Base-by-base conservation (phyloP, 2,113 vertebrate genomes). In the Leptosomus discolor region DNA sequence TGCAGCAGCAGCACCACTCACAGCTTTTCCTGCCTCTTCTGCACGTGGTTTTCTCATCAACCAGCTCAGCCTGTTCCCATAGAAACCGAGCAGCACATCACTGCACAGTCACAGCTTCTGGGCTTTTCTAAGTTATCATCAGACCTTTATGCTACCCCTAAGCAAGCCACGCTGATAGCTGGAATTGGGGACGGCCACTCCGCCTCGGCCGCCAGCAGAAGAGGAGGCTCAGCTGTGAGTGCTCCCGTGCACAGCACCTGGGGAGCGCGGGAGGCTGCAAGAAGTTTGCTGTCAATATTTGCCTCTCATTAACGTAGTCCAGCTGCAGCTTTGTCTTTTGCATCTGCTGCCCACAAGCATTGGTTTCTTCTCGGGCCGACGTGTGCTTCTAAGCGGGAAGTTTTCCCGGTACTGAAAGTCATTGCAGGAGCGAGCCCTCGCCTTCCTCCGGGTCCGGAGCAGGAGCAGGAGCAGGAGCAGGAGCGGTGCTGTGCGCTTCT, bases 1-100 rank as follows among this genome's bases (percentile, higher is more conserved):
- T 15, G 58, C 92, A 87, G 87, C 94, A 43, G 3, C 87, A 92
- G 83, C 76, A 92, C 89, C 67, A n/a, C 91, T 96, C 86, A 7
- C 70, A 54, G 50, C 92, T 90, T 64, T 56, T 73, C 91, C 82
- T 93, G 73, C 85, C 79, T 84, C 79, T 78, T 51, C 85, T 56
- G 67, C 92, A 75, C 54, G 58, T 77, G 77, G 73, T 77, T 75
- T 94, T 93, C 92, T 90, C 92, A 96, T 90, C 93, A 96, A 26
- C 43, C 45, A 37, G 88, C 91, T 94, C 84, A 64, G 78, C 83
- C 71, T 30, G 97, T 97, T 97, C 95, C 97, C 94, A 97, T 97
- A 93, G 97, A 97, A 97, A 98, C 96, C 65, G 54, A 74, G 92
- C 57, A 93, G 91, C 73, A 81, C 87, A 82, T 69, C 95, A 57